A percentile compares a stretch with the other conserved stretches of the same genome.
Evolutionary conservation across 2,888 invertebrate genomes (phyloP).

Genomic region (Heliconius charithonia): DNA sequence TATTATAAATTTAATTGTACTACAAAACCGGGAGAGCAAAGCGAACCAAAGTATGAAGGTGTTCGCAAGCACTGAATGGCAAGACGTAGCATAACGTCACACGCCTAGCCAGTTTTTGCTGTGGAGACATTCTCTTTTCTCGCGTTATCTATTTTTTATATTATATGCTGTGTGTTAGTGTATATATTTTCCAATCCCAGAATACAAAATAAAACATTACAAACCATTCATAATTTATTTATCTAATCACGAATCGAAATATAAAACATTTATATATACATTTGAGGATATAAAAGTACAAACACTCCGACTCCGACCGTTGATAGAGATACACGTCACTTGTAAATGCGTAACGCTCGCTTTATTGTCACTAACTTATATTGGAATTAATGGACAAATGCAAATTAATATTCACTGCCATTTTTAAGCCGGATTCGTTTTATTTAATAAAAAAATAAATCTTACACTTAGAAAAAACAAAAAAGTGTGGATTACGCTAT

Average conservation of each 20-base stretch:
- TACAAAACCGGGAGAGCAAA: too few species aligned
- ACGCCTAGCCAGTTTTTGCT: too few species aligned
- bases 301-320: conserved; percentile 58
- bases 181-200: too few species aligned
- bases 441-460: neutral
- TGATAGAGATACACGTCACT: conserved; percentile 54
- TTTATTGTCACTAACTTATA: conserved; percentile 39
- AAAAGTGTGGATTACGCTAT: too few species aligned
- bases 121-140: too few species aligned
- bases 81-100: too few species aligned
- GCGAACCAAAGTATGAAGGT: too few species aligned
- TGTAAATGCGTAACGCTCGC: conserved; percentile 34
- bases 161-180: too few species aligned
- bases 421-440: neutral
- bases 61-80: too few species aligned
- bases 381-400: conserved; percentile 41
- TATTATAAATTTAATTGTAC: too few species aligned
- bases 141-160: too few species aligned
- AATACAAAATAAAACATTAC: conserved; percentile 52
- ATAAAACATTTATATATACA: conserved; percentile 66
- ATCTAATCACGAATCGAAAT: conserved; percentile 68
- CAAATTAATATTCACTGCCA: conserved; percentile 21
- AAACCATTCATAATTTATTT: conserved; percentile 76
- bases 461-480: too few species aligned
- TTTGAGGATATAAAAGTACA: conserved; percentile 79